These are phyloP conservation scores for Hycleus cichorii DNA, from an alignment of 1,140 invertebrate genomes.

Conservation along the genomic window DNA sequence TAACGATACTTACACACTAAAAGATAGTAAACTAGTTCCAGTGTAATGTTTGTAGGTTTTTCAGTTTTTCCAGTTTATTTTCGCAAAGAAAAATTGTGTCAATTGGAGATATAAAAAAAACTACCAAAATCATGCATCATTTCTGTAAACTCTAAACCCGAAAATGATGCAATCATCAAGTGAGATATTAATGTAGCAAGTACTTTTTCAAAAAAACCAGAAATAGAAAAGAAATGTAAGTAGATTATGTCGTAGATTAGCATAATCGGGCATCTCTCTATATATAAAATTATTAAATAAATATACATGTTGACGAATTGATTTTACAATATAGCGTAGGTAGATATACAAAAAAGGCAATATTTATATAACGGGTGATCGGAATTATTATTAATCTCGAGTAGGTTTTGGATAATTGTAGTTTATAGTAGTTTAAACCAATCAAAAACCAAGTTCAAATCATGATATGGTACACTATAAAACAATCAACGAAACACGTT, in stretches of 20 bases:
- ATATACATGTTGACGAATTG: conserved; percentile 1
- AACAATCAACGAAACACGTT: too few relatives aligned
- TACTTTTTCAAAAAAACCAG: conserved; percentile 33
- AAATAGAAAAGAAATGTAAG: conserved; percentile 10
- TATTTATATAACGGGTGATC: too few relatives aligned
- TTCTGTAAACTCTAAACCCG: too few relatives aligned
- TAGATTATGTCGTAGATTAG: conserved; percentile 25
- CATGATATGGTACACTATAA: too few relatives aligned
- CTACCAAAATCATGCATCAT: too few relatives aligned
- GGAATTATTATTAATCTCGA: too few relatives aligned
- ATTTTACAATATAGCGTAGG: background rate
- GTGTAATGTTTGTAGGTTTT: background rate
- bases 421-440: too few relatives aligned
- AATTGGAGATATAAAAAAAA: conserved; percentile 17
- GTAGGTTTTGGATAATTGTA: too few relatives aligned
- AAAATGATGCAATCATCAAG: conserved; percentile 16
- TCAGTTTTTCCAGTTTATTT: too few relatives aligned
- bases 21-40: conserved; percentile 7
- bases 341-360: background rate
- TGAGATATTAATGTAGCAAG: conserved; percentile 38
- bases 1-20: background rate
- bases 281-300: conserved; percentile 7
- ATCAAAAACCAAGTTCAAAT: too few relatives aligned
- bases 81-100: conserved; percentile 12
- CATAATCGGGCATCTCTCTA: background rate